These are phyloP conservation scores for Cyclophora punctaria DNA, from an alignment of 2,888 invertebrate species.

Conservation along the genomic window DNA sequence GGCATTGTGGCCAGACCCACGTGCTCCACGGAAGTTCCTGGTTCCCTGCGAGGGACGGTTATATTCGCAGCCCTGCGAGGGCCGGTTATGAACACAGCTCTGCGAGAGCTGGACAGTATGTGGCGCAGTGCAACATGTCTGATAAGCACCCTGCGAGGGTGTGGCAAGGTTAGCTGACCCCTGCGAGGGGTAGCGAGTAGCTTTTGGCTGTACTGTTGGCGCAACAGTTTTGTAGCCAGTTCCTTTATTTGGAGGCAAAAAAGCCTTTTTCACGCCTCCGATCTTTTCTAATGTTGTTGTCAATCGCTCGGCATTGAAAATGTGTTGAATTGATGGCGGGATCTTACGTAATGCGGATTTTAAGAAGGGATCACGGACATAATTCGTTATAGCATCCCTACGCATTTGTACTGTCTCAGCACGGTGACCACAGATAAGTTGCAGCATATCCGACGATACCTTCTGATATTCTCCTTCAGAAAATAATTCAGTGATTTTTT, in stretches of 20 bases:
- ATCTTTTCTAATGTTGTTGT: slow-evolving; percentile 14
- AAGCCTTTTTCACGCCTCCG: slow-evolving; percentile 17
- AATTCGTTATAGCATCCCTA: slow-evolving; percentile 7
- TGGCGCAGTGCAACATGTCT: not conserved
- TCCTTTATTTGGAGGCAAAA: slow-evolving; percentile 9
- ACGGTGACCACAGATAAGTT: slow-evolving; percentile 2
- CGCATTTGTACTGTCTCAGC: slow-evolving; percentile 12
- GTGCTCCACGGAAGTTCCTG: not conserved
- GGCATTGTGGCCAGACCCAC: not conserved
- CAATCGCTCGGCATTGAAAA: slow-evolving; percentile 11
- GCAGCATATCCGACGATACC: slow-evolving; percentile 10
- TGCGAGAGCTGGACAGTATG: too few relatives aligned
- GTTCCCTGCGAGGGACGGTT: not conserved
- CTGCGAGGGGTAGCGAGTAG: slow-evolving; percentile 8
- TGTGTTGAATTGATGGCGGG: slow-evolving; percentile 5
- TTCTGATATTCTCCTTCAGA: slow-evolving; percentile 7
- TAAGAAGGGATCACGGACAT: slow-evolving; percentile 10
- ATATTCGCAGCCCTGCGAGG: slow-evolving; percentile 1
- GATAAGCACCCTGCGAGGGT: not conserved
- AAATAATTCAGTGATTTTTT: slow-evolving; percentile 5
- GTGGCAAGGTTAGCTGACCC: not conserved
- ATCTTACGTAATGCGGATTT: slow-evolving; percentile 7
- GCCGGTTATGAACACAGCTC: not conserved
- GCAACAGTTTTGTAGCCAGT: not conserved
- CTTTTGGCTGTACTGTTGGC: not conserved